Percentiles rank a stretch among this genome's conserved stretches.
These are phyloP conservation scores for Lophius americanus DNA, from an alignment of 2,797 vertebrate species.

Conservation along the genomic window DNA sequence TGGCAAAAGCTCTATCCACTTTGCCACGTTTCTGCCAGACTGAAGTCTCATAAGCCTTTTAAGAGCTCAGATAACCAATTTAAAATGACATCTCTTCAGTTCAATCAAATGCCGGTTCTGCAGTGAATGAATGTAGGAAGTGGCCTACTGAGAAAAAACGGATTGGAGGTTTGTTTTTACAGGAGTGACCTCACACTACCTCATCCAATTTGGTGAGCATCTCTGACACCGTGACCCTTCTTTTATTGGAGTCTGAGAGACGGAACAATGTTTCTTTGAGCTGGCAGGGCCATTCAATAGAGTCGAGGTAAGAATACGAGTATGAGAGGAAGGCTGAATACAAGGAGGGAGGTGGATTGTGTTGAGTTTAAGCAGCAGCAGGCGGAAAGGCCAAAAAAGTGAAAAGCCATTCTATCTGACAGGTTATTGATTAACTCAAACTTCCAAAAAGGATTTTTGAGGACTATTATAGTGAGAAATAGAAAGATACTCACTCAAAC, in stretches of 20 bases:
- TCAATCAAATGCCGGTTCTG: constrained; percentile 31
- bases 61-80: constrained; percentile 32
- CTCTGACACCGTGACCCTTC: constrained; percentile 69
- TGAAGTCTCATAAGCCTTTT: constrained; percentile 2
- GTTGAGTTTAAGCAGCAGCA: constrained; percentile 52
- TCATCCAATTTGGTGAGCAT: constrained; percentile 68
- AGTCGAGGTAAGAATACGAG: constrained; percentile 69
- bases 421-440: constrained; percentile 72
- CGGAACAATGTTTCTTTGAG: constrained; percentile 66
- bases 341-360: constrained; percentile 58
- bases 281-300: constrained; percentile 64
- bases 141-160: constrained; percentile 15
- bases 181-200: constrained; percentile 52
- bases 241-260: constrained; percentile 69
- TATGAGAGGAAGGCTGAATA: constrained; percentile 61
- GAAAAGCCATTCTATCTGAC: constrained; percentile 67
- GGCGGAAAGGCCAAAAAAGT: constrained; percentile 50
- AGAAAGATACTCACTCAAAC: constrained; percentile 16
- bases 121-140: constrained; percentile 32
- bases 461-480: constrained; percentile 48
- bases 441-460: constrained; percentile 55
- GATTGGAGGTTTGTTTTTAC: constrained; percentile 48
- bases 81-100: constrained; percentile 26
- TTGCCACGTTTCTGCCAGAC: neutral
- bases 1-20: too few relatives aligned